Evolutionary conservation across 2,797 vertebrate genomes (phyloP).

Genomic region (Chelon auratus): DNA sequence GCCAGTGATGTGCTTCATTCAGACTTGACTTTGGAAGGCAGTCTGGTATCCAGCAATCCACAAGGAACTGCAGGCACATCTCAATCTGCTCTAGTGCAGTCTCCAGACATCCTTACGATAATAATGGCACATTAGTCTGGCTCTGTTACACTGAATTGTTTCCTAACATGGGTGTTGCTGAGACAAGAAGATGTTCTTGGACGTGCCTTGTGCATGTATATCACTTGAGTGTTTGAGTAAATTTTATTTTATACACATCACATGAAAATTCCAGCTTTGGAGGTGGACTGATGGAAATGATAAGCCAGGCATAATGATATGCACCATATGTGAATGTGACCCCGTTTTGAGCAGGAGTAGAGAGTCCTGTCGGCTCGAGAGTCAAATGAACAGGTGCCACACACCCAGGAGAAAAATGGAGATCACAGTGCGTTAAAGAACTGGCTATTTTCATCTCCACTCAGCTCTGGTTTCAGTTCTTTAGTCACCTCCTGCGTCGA

Average conservation of each 20-base stretch:
- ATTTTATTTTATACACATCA: constrained; percentile 23
- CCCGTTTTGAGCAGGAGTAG: constrained; percentile 30
- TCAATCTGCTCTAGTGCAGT: constrained; percentile 22
- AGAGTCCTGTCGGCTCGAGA: constrained; percentile 14
- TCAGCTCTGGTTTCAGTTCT: constrained; percentile 27
- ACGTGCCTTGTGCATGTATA: constrained; percentile 2
- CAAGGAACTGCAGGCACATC: constrained; percentile 31
- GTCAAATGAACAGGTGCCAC: constrained; percentile 59
- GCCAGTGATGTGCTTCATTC: constrained; percentile 31
- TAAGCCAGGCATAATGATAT: constrained; percentile 19
- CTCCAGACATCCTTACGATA: constrained; percentile 8
- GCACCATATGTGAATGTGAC: constrained; percentile 23
- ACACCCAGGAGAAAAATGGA: constrained; percentile 28
- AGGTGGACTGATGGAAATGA: constrained; percentile 39
- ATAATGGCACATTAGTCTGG: constrained; percentile 31
- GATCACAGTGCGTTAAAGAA: constrained; percentile 18
- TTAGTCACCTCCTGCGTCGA: constrained; percentile 9
- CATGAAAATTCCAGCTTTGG: constrained; percentile 11
- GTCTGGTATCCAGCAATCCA: constrained; percentile 23
- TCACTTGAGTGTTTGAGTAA: constrained; percentile 27
- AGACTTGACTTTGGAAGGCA: constrained; percentile 9
- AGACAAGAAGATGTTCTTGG: constrained; percentile 32
- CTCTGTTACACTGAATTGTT: constrained; percentile 12
- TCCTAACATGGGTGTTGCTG: constrained; percentile 6
- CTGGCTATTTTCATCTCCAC: constrained; percentile 45